These are phyloP conservation scores for Achroia grisella DNA, from an alignment of 1,140 invertebrate genomes.

Conservation along the genomic window DNA sequence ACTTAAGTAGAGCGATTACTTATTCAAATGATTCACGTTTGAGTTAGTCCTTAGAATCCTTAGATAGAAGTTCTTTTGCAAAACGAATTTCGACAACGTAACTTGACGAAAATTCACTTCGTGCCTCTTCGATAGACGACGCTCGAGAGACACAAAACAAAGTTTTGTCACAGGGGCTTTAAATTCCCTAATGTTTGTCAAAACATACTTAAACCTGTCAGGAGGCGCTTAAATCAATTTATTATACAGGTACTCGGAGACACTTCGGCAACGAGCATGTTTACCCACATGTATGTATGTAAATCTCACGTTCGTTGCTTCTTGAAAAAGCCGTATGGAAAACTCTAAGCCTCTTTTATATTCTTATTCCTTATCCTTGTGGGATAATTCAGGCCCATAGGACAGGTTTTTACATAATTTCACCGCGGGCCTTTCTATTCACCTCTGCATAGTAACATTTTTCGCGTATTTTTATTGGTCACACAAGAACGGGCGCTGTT, in stretches of 20 bases:
- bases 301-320: conserved; percentile 55
- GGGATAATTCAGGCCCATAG: conserved; percentile 64
- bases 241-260: conserved; percentile 59
- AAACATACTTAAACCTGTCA: conserved; percentile 68
- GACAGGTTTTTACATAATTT: conserved; percentile 70
- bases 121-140: conserved; percentile 28
- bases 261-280: conserved; percentile 45
- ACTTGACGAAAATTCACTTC: conserved; percentile 36
- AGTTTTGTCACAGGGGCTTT: conserved; percentile 54
- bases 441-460: conserved; percentile 34
- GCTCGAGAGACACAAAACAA: conserved; percentile 37
- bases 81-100: conserved; percentile 13
- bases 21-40: conserved; percentile 19
- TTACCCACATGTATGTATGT: conserved; percentile 57
- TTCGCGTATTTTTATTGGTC: conserved; percentile 39
- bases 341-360: conserved; percentile 66
- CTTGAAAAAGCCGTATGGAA: conserved; percentile 60
- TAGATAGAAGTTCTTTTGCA: conserved; percentile 14
- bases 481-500: conserved; percentile 22
- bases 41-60: conserved; percentile 10
- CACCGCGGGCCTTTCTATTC: conserved; percentile 48
- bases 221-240: conserved; percentile 68
- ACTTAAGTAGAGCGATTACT: conserved; percentile 12
- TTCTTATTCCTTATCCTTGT: conserved; percentile 64
- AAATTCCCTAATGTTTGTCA: conserved; percentile 67